Evolutionary conservation across 2,797 vertebrate genomes (phyloP).

Genomic region (Diplodus puntazzo): DNA sequence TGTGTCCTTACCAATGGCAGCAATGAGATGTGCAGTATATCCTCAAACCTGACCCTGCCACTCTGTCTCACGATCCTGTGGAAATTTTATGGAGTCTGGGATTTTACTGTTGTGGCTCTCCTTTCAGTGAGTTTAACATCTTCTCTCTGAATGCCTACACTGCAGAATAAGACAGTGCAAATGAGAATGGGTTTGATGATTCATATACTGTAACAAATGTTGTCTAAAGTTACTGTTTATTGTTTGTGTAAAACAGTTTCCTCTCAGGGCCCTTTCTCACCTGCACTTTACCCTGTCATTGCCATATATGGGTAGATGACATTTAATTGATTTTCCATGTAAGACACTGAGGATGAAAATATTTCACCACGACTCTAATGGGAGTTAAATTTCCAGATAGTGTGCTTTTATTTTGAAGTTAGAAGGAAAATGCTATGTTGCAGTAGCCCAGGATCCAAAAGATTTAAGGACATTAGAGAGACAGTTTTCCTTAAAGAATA

Average conservation of each 20-base stretch:
- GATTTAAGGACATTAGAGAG: not conserved
- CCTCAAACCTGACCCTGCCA: conserved; percentile 51
- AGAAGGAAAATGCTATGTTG: not conserved
- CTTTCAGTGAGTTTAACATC: conserved; percentile 45
- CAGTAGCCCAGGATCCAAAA: not conserved
- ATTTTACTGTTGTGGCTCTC: conserved; percentile 34
- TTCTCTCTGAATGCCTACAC: conserved; percentile 19
- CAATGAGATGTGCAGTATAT: conserved; percentile 40
- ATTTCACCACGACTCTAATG: not conserved
- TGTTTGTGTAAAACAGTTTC: conserved; percentile 3
- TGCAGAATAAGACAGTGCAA: not conserved
- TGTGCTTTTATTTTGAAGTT: not conserved
- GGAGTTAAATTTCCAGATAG: not conserved
- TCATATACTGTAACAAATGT: not conserved
- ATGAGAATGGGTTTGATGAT: not conserved
- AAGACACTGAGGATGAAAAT: not conserved
- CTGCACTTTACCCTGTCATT: not conserved
- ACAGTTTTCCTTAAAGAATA: not conserved
- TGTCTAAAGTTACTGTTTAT: not conserved
- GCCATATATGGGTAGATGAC: not conserved
- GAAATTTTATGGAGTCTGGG: conserved; percentile 40
- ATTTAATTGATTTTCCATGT: not conserved
- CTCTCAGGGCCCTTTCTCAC: not conserved
- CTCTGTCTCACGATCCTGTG: conserved; percentile 44
- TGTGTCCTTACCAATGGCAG: conserved; percentile 47